Evolutionary conservation across 2,113 vertebrate genomes (phyloP).

Genomic region (Blennius ocellaris): DNA sequence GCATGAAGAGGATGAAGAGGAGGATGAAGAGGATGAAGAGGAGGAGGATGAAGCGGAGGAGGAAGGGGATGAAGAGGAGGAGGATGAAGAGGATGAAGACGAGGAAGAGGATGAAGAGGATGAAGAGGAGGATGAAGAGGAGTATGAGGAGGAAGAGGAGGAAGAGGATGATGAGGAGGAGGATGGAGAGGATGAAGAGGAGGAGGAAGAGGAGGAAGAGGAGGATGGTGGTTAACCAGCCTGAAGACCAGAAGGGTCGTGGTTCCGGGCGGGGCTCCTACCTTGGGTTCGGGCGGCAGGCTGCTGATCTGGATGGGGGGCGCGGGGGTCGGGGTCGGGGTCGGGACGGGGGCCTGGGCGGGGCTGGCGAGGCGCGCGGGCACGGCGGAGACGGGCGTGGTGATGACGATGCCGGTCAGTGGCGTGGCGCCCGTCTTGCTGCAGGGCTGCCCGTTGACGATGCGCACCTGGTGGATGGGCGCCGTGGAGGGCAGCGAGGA

Average conservation of each 20-base stretch:
- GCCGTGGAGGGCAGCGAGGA: slow-evolving; percentile 89
- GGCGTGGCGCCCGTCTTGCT: slow-evolving; percentile 79
- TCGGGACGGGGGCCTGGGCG: slow-evolving; percentile 68
- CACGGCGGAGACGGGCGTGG: slow-evolving; percentile 73
- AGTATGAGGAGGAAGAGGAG: not conserved
- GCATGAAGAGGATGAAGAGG: too few relatives aligned
- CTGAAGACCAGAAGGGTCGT: too few relatives aligned
- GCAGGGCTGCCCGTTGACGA: slow-evolving; percentile 94
- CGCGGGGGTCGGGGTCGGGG: slow-evolving; percentile 64
- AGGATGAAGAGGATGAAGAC: not conserved
- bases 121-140: too few relatives aligned
- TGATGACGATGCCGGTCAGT: slow-evolving; percentile 96
- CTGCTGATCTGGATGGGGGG: slow-evolving; percentile 96
- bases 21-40: not conserved
- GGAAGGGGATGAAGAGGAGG: not conserved
- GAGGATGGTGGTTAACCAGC: not conserved
- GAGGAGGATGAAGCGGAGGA: not conserved
- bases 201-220: not conserved
- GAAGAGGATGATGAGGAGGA: not conserved
- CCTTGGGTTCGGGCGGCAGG: slow-evolving; percentile 93
- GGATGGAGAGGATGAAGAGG: too few relatives aligned
- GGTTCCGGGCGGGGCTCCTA: slow-evolving; percentile 55
- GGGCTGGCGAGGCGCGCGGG: slow-evolving; percentile 87
- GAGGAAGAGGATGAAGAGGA: not conserved
- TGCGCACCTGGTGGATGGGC: slow-evolving; percentile 96